Evolutionary conservation across 2,797 vertebrate species (phyloP), one percentile per base, ranked within the genome.

Genomic region (Glyptemys insculpta): DNA sequence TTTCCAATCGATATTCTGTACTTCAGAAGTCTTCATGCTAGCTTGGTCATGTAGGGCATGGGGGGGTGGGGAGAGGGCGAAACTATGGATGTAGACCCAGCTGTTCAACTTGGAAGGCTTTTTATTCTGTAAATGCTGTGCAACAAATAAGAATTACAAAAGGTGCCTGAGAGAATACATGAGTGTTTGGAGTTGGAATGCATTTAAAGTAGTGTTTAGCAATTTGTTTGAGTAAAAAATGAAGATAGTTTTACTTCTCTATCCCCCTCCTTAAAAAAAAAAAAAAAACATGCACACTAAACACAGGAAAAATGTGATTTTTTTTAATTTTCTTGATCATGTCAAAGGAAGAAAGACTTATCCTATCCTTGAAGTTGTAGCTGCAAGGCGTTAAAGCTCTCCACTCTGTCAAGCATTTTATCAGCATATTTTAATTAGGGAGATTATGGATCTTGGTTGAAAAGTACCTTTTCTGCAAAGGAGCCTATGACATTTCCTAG

Each of bases 1-100:
- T 90, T 97, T 96, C 89, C 81, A 88, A 97, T 98, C 97, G 85
- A 98, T 98, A 97, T 91, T 88, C 81, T 93, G 94, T 91, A 92
- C 96, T 97, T 98, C n/a, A 72, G 37, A 72, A 72, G 18, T 72
- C 68, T 72, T 72, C 87, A 96, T 92, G 96, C 96, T 96, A 97
- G 94, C 91, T 87, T 96, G 94, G 93, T 90, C 93, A 91, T 93
- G 93, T 95, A 97, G 93, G 94, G 96, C 92, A 91, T 76, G 9
- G 44, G 54, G 87, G 93, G 78, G 86, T 79, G 88, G 81, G 89
- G 81, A 78, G 83, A 54, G 53, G 23, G 54, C 2, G 92, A 76
- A 91, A 68, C 83, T 95, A 3, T 62, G 89, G 72, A 93, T 93
- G 74, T 90, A 95, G 65, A 92, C 81, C 91, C 81, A 84, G 90